phyloP scores from a whole-genome alignment of 2,888 invertebrate species.

The Lasioglossum pauxillum region DNA sequence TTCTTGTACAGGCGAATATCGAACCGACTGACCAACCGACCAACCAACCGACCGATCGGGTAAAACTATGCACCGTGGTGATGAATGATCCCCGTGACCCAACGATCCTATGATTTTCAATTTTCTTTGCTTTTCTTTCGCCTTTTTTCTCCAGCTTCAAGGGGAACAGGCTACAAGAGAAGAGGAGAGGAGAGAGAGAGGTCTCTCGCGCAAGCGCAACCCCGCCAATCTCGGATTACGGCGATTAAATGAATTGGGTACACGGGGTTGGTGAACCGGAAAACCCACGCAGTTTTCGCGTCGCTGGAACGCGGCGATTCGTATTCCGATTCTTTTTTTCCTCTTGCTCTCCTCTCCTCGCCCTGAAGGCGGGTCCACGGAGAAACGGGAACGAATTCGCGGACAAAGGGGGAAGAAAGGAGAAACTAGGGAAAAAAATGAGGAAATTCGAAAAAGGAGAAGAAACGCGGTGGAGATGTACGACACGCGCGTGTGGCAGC shows the following conservation, averaged over 20 bases:
- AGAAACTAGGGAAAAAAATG: neutral
- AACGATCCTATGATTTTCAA: neutral
- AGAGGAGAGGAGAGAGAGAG: neutral
- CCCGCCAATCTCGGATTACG: slow-evolving; percentile 22
- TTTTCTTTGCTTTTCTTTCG: neutral
- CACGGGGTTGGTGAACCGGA: slow-evolving; percentile 33
- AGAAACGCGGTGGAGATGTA: neutral
- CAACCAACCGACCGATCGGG: neutral
- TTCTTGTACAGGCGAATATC: slow-evolving; percentile 6
- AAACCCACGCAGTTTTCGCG: slow-evolving; percentile 32
- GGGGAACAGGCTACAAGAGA: neutral
- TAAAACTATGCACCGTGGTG: neutral
- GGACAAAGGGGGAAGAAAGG: neutral
- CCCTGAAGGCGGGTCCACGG: neutral
- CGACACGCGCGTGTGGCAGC: neutral
- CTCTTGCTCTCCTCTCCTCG: neutral
- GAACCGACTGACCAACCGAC: neutral
- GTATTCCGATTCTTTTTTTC: slow-evolving; percentile 24
- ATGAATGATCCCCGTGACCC: neutral
- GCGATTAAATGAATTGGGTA: slow-evolving; percentile 36
- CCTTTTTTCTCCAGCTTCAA: neutral
- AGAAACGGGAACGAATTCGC: neutral
- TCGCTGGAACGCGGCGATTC: slow-evolving; percentile 32
- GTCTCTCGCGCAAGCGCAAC: slow-evolving; percentile 10
- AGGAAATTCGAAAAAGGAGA: neutral